Conservation (phyloP, 2,797 vertebrate species). For the Pseudochirops cupreus region DNA sequence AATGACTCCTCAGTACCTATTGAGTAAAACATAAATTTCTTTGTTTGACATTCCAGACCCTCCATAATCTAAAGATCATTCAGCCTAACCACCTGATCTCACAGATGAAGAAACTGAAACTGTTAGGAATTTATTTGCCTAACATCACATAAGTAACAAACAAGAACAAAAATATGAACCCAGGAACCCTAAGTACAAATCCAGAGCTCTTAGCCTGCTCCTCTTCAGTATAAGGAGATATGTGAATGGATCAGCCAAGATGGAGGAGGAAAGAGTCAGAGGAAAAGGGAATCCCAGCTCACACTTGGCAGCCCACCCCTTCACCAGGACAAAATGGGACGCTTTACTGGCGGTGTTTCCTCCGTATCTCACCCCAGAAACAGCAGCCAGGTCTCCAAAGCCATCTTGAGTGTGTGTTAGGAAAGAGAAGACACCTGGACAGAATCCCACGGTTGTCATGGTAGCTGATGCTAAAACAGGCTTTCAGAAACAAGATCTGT, state of each 20-base stretch:
- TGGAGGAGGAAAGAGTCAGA: neutral
- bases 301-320: conserved; percentile 22
- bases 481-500: conserved; percentile 71
- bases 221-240: neutral
- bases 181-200: neutral
- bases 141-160: neutral
- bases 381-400: conserved; percentile 49
- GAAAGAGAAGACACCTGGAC: conserved; percentile 76
- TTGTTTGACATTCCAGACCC: neutral
- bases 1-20: neutral
- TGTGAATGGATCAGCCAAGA: neutral
- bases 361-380: conserved; percentile 43
- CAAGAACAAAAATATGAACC: neutral
- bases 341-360: conserved; percentile 17
- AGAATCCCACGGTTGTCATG: conserved; percentile 76
- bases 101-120: neutral
- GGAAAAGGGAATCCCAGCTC: neutral
- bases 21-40: neutral
- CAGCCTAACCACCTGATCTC: neutral
- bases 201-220: neutral
- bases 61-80: neutral
- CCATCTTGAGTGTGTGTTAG: conserved; percentile 61
- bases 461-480: conserved; percentile 78
- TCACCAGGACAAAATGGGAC: conserved; percentile 38
- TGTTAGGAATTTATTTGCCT: neutral